These are phyloP conservation scores for Trichomalopsis sarcophagae DNA, from an alignment of 1,140 invertebrate genomes.

Conservation along the genomic window DNA sequence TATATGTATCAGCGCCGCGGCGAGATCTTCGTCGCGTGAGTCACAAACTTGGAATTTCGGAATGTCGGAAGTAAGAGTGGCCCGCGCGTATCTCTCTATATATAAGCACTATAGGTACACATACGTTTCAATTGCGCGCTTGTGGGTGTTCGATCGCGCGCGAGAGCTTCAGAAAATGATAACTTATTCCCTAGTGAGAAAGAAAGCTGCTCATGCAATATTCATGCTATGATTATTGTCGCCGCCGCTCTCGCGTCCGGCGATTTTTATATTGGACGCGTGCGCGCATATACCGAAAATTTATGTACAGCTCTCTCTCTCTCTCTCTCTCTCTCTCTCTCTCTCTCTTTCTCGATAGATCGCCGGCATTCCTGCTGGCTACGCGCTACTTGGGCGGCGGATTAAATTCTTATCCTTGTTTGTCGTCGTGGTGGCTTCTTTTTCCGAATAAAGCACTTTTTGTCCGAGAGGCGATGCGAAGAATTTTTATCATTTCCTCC, in stretches of 20 bases:
- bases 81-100: not conserved
- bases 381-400: not conserved
- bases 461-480: not conserved
- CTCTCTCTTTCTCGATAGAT: not conserved
- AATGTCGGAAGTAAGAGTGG: constrained; percentile 35
- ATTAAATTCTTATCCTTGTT: constrained; percentile 26
- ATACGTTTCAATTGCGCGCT: too few species aligned
- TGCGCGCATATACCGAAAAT: not conserved
- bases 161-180: not conserved
- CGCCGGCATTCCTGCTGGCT: constrained; percentile 1
- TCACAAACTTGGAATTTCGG: constrained; percentile 29
- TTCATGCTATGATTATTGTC: constrained; percentile 43
- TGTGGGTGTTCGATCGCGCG: not conserved
- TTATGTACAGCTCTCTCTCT: not conserved
- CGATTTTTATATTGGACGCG: constrained; percentile 27
- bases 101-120: not conserved
- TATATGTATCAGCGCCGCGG: not conserved
- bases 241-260: not conserved
- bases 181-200: constrained; percentile 14
- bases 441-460: not conserved
- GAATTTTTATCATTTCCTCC: constrained; percentile 6
- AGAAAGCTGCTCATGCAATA: constrained; percentile 28
- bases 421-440: not conserved
- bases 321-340: too few species aligned
- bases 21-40: constrained; percentile 31